Evolutionary conservation across 2,113 vertebrate species (phyloP).

Genomic region (Dendrocopos noguchii): DNA sequence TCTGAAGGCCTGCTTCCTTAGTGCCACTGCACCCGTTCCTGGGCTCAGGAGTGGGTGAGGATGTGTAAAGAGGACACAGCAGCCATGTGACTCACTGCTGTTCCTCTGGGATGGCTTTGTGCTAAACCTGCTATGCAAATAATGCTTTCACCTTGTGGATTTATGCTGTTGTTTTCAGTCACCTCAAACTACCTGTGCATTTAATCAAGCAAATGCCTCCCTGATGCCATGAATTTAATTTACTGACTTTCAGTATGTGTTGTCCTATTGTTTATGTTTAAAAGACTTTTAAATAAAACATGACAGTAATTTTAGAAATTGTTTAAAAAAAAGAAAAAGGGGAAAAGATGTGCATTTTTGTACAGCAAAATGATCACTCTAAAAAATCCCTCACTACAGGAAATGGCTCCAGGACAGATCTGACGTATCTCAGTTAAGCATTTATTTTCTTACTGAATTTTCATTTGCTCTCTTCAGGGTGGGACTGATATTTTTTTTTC

Average conservation of each 20-base stretch:
- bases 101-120: not conserved
- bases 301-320: not conserved
- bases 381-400: not conserved
- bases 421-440: not conserved
- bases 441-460: not conserved
- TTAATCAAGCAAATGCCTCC: constrained; percentile 25
- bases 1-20: not conserved
- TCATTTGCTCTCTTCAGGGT: not conserved
- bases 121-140: not conserved
- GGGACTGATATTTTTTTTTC: not conserved
- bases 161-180: not conserved
- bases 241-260: not conserved
- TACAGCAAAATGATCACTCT: not conserved
- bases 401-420: not conserved
- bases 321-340: not conserved
- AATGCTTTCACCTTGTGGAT: not conserved
- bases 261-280: not conserved
- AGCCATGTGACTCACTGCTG: rapidly evolving
- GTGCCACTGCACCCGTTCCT: rapidly evolving
- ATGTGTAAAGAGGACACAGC: rapidly evolving
- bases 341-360: not conserved
- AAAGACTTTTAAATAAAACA: not conserved
- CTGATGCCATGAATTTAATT: not conserved
- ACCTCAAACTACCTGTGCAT: not conserved
- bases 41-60: not conserved